Conservation (phyloP, 2,113 vertebrate genomes). For the Dinomys branickii region DNA sequence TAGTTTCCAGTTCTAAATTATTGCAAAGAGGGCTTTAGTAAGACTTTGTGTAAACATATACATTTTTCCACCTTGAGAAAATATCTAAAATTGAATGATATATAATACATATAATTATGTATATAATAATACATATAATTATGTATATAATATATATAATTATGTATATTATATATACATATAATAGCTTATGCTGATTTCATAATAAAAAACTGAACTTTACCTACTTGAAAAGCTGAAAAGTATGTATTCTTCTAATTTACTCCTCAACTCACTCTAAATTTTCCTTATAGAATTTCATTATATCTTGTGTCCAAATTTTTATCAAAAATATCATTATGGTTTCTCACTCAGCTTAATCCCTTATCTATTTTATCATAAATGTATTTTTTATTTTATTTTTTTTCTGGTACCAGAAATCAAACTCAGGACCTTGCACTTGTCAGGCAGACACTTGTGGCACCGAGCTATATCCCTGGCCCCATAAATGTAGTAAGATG, state of each 20-base stretch:
- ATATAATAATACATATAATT: too few species aligned
- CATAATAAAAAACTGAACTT: background rate
- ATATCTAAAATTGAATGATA: background rate
- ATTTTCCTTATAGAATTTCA: background rate
- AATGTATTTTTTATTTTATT: too few species aligned
- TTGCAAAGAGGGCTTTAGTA: background rate
- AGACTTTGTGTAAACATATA: background rate
- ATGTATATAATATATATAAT: too few species aligned
- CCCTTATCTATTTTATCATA: background rate
- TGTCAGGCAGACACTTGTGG: too few species aligned
- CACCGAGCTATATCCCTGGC: too few species aligned
- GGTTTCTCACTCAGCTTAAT: background rate
- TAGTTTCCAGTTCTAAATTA: background rate
- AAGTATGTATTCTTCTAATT: background rate
- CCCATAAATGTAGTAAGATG: background rate
- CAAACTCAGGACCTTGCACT: too few species aligned
- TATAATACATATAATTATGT: too few species aligned
- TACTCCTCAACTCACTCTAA: background rate
- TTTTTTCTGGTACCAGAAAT: too few species aligned
- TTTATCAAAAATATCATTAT: background rate
- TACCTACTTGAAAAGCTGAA: background rate
- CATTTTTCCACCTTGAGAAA: background rate
- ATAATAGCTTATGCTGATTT: background rate
- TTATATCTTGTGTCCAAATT: background rate
- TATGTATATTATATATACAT: too few species aligned